Evolutionary conservation across 1,140 invertebrate genomes (phyloP), one percentile per base, ranked within the genome.

Genomic region (Bicyclus anynana): DNA sequence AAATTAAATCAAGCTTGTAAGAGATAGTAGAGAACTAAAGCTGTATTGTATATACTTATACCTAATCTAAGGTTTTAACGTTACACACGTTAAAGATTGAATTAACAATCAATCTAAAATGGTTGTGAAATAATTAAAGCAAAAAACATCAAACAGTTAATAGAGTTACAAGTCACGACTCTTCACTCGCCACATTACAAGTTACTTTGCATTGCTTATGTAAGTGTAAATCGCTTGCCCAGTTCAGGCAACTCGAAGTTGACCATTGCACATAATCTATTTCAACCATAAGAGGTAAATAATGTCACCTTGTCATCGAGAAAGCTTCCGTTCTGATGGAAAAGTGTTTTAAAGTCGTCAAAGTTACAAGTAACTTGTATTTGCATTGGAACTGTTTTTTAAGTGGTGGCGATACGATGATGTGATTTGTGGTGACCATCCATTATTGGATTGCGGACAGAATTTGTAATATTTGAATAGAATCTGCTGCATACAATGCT

Each of bases 321-420:
- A 57, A 57, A 57, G 47, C 21, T 29, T 49, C 10, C 21, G 46
- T 49, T 57, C 17, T 18, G 13, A 42, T 44, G 42, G 54, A 49
- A 57, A 57, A 51, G 38, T 57, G 7, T 33, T 33, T 33, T 55
- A 1, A 54, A 54, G 46, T 14, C 37, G 50, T 42, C 23, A 16
- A 20, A 53, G 38, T 44, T 38, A 53, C 38, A 12, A 10, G 23
- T 23, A 4, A 23, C 17, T 44, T 17, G 38, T 51, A 33, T 51
- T 57, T 44, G 38, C 35, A 44, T 33, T 33, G 40, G 26, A 27
- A 49, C 29, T 48, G 38, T 56, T 49, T 33, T 33, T 12, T n/a
- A 33, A 33, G 10, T 12, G 29, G 12, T 12, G 10, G 10, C 29
- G 29, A 33, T 12, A 10, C 10, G 5, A 12, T n/a, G 7, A 33